Percentiles rank a stretch among this genome's conserved stretches.
Evolutionary conservation across 2,797 vertebrate species (phyloP).

Genomic region (Coregonus suidteri): DNA sequence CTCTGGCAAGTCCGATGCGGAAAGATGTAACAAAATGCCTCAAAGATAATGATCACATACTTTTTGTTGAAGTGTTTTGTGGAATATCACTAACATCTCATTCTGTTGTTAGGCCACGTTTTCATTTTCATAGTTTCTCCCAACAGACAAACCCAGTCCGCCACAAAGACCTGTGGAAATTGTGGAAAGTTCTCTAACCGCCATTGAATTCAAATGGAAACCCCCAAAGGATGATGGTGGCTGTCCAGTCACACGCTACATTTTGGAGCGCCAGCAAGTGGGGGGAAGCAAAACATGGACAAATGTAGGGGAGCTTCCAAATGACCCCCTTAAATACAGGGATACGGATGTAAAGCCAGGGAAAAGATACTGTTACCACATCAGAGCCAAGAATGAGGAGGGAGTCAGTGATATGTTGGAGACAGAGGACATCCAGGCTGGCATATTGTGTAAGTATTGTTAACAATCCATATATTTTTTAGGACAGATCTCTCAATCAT

Average conservation of each 20-base stretch:
- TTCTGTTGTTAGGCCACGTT: constrained; percentile 2
- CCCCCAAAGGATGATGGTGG: constrained; percentile 85
- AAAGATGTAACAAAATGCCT: no score
- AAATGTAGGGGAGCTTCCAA: constrained; percentile 70
- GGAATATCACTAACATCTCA: not conserved
- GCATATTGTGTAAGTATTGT: constrained; percentile 76
- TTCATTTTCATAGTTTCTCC: constrained; percentile 13
- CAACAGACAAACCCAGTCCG: constrained; percentile 84
- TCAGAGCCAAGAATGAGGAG: constrained; percentile 82
- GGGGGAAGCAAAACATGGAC: constrained; percentile 51
- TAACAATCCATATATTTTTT: no score
- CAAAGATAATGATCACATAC: no score
- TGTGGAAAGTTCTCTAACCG: constrained; percentile 72
- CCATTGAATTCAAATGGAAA: constrained; percentile 84
- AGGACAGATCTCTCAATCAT: no score
- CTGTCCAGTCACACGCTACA: constrained; percentile 77
- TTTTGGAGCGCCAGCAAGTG: constrained; percentile 81
- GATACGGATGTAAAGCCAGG: constrained; percentile 81
- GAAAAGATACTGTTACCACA: constrained; percentile 83
- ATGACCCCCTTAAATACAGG: constrained; percentile 69
- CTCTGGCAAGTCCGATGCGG: no score
- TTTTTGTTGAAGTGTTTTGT: not conserved
- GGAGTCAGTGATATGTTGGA: constrained; percentile 81
- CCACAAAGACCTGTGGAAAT: constrained; percentile 85
- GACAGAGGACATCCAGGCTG: constrained; percentile 82